Percentiles rank a stretch among this genome's conserved stretches.
Evolutionary conservation across 2,888 invertebrate genomes (phyloP).

Genomic region (Tetranychus piercei): DNA sequence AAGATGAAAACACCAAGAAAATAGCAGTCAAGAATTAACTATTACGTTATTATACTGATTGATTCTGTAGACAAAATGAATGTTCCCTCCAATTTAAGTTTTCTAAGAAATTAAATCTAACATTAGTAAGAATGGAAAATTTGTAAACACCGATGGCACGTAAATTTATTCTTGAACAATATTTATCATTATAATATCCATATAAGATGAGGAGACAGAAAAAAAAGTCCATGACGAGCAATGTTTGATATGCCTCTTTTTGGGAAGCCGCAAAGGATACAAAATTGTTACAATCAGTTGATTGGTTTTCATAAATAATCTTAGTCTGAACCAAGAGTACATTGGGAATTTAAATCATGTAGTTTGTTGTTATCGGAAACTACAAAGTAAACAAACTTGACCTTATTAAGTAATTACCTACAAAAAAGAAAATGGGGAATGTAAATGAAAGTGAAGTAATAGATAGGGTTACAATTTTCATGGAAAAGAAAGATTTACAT

Average conservation of each 20-base stretch:
- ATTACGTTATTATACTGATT: too few species aligned
- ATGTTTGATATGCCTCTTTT: background rate
- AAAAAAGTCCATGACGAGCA: background rate
- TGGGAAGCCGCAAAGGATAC: background rate
- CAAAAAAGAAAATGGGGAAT: background rate
- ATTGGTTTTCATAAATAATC: background rate
- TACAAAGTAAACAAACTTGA: background rate
- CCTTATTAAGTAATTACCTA: background rate
- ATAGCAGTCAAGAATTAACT: too few species aligned
- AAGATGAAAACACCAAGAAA: too few species aligned
- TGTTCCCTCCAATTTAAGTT: too few species aligned
- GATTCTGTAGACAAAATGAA: too few species aligned
- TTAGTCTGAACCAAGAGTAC: too few species aligned
- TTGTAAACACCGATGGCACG: background rate
- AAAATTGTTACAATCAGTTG: background rate
- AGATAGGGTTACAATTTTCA: background rate
- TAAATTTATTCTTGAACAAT: slow-evolving; percentile 1
- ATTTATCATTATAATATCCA: background rate
- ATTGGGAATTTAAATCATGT: too few species aligned
- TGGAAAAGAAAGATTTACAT: background rate
- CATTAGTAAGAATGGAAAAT: background rate
- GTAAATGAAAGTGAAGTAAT: background rate
- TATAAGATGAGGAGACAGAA: background rate
- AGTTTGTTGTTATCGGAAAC: background rate
- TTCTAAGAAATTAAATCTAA: too few species aligned